Percentiles rank a stretch among this genome's conserved stretches.
Conservation (phyloP, 2,113 vertebrate species). For the Gallinago jamesoni region DNA sequence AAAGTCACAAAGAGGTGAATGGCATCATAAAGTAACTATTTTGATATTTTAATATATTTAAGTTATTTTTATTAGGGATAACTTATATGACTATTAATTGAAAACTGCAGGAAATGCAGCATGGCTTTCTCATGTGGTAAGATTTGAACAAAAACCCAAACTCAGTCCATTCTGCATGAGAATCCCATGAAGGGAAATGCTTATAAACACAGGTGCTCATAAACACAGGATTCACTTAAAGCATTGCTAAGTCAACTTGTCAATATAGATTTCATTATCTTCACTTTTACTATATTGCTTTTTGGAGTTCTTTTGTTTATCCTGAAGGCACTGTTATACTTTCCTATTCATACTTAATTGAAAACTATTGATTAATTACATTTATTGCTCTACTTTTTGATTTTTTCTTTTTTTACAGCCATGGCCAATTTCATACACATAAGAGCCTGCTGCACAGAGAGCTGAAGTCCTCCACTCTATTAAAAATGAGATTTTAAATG, state of each 20-base stretch:
- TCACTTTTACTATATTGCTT: neutral
- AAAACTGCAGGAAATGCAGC: neutral
- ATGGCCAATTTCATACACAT: neutral
- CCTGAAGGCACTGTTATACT: neutral
- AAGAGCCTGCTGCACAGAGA: neutral
- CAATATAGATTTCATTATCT: neutral
- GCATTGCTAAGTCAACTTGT: neutral
- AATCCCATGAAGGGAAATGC: neutral
- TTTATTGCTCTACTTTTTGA: neutral
- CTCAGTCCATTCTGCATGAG: neutral
- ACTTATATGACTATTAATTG: neutral
- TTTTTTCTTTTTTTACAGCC: neutral
- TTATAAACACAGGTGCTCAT: neutral
- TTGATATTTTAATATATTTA: neutral
- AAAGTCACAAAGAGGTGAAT: neutral
- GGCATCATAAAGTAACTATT: neutral
- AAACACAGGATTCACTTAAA: neutral
- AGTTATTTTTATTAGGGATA: neutral
- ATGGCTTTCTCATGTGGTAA: neutral
- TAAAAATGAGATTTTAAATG: neutral
- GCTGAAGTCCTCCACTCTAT: neutral
- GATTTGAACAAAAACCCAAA: neutral
- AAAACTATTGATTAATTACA: neutral
- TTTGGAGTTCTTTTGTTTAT: neutral
- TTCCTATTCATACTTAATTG: neutral